phyloP scores from a whole-genome alignment of 2,113 vertebrate species.

The Upupa epops region DNA sequence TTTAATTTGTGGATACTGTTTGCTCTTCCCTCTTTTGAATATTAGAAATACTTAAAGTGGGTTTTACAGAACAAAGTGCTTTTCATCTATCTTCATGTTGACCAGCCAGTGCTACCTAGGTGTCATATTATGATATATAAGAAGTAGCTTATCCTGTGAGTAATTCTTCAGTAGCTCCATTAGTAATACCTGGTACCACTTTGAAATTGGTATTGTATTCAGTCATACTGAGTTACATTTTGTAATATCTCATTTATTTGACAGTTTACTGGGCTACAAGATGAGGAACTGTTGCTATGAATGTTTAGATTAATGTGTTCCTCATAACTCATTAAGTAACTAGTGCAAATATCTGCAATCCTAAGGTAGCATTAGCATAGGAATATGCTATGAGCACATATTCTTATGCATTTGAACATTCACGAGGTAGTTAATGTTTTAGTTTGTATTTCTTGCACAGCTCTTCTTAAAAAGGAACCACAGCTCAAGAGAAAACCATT shows the following conservation, averaged over 20 bases:
- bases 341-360: background rate
- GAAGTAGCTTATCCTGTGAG: background rate
- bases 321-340: background rate
- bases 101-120: background rate
- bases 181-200: background rate
- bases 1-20: background rate
- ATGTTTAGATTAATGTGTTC: background rate
- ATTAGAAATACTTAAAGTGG: background rate
- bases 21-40: background rate
- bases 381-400: no score
- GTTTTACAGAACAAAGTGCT: background rate
- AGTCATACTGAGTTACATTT: background rate
- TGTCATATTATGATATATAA: background rate
- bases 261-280: background rate
- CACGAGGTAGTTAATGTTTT: background rate
- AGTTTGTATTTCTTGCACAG: slow-evolving; percentile 48
- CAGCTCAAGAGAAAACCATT: slow-evolving; percentile 41
- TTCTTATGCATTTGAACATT: background rate
- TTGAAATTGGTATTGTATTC: background rate
- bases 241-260: background rate
- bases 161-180: background rate
- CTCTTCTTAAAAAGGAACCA: slow-evolving; percentile 55
- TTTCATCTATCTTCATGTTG: background rate
- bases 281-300: background rate
- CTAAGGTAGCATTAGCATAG: background rate